phyloP scores from a whole-genome alignment of 1,140 invertebrate species.

The Hirudo medicinalis region DNA sequence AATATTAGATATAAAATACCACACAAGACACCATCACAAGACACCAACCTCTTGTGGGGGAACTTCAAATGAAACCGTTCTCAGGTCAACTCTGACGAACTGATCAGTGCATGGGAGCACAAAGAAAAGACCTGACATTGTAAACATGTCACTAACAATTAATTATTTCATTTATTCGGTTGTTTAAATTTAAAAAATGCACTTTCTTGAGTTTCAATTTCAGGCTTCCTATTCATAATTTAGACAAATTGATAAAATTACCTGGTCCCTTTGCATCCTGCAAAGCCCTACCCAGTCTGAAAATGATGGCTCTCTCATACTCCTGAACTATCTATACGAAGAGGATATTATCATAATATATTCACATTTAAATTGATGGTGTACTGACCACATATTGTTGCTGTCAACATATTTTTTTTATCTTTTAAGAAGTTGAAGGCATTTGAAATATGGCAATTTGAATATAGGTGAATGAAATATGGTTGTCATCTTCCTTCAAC shows the following conservation, averaged over 20 bases:
- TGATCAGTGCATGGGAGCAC: slow-evolving; percentile 78
- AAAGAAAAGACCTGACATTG: slow-evolving; percentile 52
- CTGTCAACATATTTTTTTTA: no score
- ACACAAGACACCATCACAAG: no score
- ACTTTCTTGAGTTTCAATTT: neutral
- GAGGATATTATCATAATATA: no score
- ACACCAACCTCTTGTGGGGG: slow-evolving; percentile 78
- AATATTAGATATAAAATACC: no score
- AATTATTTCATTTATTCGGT: neutral
- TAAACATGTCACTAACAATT: no score
- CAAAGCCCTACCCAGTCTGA: slow-evolving; percentile 46
- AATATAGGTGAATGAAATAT: no score
- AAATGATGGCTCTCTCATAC: slow-evolving; percentile 43
- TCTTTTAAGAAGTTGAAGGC: no score
- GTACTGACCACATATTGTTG: no score
- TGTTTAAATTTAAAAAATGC: neutral
- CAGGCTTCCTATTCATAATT: neutral
- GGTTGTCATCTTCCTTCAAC: no score
- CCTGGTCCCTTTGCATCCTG: slow-evolving; percentile 61
- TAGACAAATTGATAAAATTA: slow-evolving; percentile 1
- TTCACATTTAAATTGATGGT: no score
- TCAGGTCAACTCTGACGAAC: slow-evolving; percentile 69
- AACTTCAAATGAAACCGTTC: slow-evolving; percentile 77
- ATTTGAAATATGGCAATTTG: no score
- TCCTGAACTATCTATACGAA: slow-evolving; percentile 32